Evolutionary conservation across 2,797 vertebrate species (phyloP).

Genomic region (Decapterus maruadsi): DNA sequence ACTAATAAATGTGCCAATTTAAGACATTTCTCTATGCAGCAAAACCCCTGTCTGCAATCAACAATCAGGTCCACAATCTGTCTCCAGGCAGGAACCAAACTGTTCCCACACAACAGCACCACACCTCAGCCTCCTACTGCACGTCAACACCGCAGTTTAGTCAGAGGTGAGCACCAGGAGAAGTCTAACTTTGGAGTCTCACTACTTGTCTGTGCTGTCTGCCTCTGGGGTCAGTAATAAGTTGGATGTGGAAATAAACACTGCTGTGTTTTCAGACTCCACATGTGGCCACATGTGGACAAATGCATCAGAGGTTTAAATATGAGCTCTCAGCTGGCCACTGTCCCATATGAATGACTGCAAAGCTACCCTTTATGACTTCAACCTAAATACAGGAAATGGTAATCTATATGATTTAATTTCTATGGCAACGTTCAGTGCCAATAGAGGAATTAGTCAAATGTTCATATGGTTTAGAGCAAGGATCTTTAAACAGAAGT

Average conservation of each 20-base stretch:
- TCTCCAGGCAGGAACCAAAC: constrained; percentile 48
- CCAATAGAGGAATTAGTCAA: neutral
- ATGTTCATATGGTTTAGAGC: neutral
- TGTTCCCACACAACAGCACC: constrained; percentile 40
- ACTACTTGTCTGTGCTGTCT: neutral
- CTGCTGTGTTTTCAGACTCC: neutral
- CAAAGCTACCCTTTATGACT: neutral
- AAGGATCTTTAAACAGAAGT: neutral
- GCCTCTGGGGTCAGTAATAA: neutral
- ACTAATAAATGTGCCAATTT: neutral
- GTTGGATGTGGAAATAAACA: neutral
- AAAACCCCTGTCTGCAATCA: constrained; percentile 55
- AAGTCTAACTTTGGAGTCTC: neutral
- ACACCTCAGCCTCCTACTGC: constrained; percentile 44
- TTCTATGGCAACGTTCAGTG: neutral
- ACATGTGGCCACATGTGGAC: neutral
- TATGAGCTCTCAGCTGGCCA: neutral
- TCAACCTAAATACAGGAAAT: neutral
- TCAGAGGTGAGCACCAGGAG: constrained; percentile 11
- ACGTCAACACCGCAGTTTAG: constrained; percentile 44
- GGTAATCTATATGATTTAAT: neutral
- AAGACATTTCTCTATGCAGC: constrained; percentile 15
- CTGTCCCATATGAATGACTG: neutral
- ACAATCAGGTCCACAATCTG: constrained; percentile 48
- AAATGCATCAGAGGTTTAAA: neutral